phyloP scores from a whole-genome alignment of 1,140 invertebrate species.

The Ruditapes philippinarum region DNA sequence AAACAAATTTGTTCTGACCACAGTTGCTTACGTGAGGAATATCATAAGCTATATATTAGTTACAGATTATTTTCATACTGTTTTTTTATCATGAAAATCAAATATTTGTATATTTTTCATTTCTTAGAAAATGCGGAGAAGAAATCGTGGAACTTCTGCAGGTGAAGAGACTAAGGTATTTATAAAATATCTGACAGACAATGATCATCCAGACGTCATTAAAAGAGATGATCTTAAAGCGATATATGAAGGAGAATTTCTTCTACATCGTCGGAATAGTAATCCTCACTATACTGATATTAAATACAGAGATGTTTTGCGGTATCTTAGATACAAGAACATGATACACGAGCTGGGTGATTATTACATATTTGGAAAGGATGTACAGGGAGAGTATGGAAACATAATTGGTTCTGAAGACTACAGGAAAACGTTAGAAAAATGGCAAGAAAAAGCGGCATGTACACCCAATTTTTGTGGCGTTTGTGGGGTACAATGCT shows the following conservation, averaged over 20 bases:
- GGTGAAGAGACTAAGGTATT: background rate
- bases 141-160: background rate
- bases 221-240: constrained; percentile 14
- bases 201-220: constrained; percentile 13
- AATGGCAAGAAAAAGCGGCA: constrained; percentile 23
- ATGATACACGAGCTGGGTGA: constrained; percentile 37
- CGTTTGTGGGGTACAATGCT: constrained; percentile 27
- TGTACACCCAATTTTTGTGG: constrained; percentile 18
- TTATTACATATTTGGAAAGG: constrained; percentile 31
- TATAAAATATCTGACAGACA: background rate
- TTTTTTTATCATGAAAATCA: no score
- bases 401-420: background rate
- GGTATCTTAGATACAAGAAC: background rate
- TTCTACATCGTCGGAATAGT: no score
- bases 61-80: no score
- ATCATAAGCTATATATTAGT: no score
- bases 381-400: constrained; percentile 22
- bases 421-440: background rate
- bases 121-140: background rate
- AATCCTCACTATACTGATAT: background rate
- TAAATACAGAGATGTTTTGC: constrained; percentile 5
- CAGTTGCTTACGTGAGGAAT: no score
- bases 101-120: no score
- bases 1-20: no score
- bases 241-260: constrained; percentile 8